A percentile compares a stretch with the other conserved stretches of the same genome.
Conservation (phyloP, 2,888 invertebrate species). For the Phyllotreta cruciferae region DNA sequence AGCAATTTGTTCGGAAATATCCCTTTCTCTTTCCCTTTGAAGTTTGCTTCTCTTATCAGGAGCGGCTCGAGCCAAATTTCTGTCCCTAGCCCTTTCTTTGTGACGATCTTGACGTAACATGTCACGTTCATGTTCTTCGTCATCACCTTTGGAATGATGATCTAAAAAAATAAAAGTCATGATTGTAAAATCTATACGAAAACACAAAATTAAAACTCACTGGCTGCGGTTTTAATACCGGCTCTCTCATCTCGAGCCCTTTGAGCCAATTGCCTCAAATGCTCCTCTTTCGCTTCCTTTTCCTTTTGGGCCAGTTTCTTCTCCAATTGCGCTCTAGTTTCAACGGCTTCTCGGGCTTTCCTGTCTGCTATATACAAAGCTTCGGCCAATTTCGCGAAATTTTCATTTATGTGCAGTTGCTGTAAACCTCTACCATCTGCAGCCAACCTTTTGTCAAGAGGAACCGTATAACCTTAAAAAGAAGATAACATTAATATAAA, state of each 20-base stretch:
- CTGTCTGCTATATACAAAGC: conserved; percentile 96
- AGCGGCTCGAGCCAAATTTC: conserved; percentile 91
- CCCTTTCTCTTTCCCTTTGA: conserved; percentile 90
- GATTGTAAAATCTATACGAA: neutral
- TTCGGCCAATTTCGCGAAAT: conserved; percentile 98
- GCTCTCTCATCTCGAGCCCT: conserved; percentile 95
- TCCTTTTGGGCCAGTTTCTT: conserved; percentile 96
- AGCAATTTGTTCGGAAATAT: conserved; percentile 98
- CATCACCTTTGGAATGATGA: conserved; percentile 56
- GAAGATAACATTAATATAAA: neutral
- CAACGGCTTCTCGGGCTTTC: conserved; percentile 97
- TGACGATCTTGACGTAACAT: conserved; percentile 87
- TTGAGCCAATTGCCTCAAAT: conserved; percentile 90
- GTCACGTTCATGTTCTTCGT: conserved; percentile 83
- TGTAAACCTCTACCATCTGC: conserved; percentile 98
- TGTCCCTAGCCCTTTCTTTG: conserved; percentile 89
- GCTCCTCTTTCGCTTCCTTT: conserved; percentile 97
- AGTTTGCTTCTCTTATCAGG: conserved; percentile 92
- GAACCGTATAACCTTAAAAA: conserved; percentile 84
- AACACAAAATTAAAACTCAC: conserved; percentile 16
- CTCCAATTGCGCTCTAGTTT: conserved; percentile 94
- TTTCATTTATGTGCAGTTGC: conserved; percentile 97
- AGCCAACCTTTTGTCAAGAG: conserved; percentile 95
- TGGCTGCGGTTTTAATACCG: conserved; percentile 68
- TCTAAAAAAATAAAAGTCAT: conserved; percentile 20